Conservation (phyloP, 2,113 vertebrate genomes). For the Indicator indicator region DNA sequence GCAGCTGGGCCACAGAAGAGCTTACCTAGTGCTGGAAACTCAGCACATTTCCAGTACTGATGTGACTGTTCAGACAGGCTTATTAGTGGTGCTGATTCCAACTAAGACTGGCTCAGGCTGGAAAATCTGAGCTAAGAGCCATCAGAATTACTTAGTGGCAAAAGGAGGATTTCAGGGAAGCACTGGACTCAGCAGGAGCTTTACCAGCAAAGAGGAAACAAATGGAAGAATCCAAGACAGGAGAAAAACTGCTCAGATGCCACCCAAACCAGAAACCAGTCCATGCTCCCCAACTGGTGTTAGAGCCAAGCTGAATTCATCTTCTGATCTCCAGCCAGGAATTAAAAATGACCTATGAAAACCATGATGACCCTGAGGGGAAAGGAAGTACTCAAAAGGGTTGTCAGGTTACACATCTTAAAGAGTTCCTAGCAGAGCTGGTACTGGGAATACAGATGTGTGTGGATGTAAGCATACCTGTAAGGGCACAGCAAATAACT, state of each 20-base stretch:
- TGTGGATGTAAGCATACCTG: not conserved
- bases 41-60: not conserved
- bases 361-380: slow-evolving; percentile 16
- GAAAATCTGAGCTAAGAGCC: slow-evolving; percentile 26
- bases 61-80: not conserved
- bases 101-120: not conserved
- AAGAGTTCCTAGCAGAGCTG: slow-evolving; percentile 29
- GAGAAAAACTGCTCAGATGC: not conserved
- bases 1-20: not conserved
- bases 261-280: not conserved
- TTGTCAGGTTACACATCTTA: slow-evolving; percentile 30
- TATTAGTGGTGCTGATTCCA: not conserved
- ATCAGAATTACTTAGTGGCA: not conserved
- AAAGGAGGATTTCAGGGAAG: slow-evolving; percentile 37
- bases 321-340: not conserved
- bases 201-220: slow-evolving; percentile 40
- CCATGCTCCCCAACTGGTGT: not conserved
- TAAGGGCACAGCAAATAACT: slow-evolving; percentile 8
- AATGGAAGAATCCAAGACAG: not conserved
- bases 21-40: not conserved
- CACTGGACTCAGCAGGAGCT: not conserved
- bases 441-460: not conserved
- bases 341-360: slow-evolving; percentile 13
- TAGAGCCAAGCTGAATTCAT: not conserved
- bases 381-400: slow-evolving; percentile 62